These are phyloP conservation scores for Drosophila planitibia DNA, from an alignment of 2,888 invertebrate species.

Conservation along the genomic window DNA sequence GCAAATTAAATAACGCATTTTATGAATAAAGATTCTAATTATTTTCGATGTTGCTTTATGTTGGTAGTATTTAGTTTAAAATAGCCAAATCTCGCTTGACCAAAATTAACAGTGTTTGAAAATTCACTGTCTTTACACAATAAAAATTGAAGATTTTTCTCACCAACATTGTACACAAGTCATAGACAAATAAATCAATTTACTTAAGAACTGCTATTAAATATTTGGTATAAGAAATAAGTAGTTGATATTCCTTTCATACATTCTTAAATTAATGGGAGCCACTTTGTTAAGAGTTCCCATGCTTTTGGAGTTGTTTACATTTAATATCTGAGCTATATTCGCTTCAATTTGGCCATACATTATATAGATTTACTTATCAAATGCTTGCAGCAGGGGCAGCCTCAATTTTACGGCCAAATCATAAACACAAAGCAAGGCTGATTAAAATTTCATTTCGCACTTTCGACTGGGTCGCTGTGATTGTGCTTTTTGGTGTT, in stretches of 20 bases:
- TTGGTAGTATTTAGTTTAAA: neutral
- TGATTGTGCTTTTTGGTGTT: slow-evolving; percentile 51
- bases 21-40: neutral
- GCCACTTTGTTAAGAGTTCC: neutral
- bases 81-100: neutral
- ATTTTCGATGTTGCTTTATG: neutral
- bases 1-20: neutral
- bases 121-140: neutral
- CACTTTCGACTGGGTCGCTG: slow-evolving; percentile 61
- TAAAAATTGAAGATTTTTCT: neutral
- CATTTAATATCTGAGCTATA: neutral
- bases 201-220: neutral
- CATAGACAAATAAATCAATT: neutral
- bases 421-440: slow-evolving; percentile 61
- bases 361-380: slow-evolving; percentile 9
- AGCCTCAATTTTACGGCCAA: slow-evolving; percentile 45
- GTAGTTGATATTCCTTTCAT: neutral
- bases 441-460: slow-evolving; percentile 76
- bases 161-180: neutral
- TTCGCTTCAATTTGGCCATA: neutral
- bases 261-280: neutral
- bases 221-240: neutral
- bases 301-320: neutral
- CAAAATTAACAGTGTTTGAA: neutral
- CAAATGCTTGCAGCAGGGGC: slow-evolving; percentile 19